These are phyloP conservation scores for Mystacides longicornis DNA, from an alignment of 2,888 invertebrate species.

Conservation along the genomic window DNA sequence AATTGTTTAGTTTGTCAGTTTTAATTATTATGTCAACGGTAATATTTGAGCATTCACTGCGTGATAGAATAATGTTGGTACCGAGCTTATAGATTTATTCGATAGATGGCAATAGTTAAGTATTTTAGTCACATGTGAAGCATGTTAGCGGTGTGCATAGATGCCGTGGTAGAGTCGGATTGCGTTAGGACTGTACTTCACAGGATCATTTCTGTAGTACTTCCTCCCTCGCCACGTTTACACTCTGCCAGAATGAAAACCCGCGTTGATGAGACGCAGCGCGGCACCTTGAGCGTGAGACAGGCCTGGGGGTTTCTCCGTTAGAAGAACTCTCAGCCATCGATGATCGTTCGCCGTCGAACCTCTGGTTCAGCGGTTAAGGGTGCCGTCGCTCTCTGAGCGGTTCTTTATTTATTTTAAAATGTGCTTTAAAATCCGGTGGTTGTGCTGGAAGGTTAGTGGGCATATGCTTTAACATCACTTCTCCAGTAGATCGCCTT, in stretches of 20 bases:
- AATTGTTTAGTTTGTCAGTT: too few relatives aligned
- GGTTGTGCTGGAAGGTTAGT: too few relatives aligned
- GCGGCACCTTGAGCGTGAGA: constrained; percentile 28
- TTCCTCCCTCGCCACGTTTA: constrained; percentile 22
- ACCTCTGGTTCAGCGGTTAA: constrained; percentile 7
- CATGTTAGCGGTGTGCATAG: not conserved
- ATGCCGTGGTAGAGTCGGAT: not conserved
- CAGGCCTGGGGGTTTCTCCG: constrained; percentile 17
- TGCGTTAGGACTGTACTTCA: constrained; percentile 25
- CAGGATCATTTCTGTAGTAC: constrained; percentile 26
- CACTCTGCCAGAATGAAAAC: constrained; percentile 22
- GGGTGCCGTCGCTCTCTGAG: constrained; percentile 24
- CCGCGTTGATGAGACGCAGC: constrained; percentile 28
- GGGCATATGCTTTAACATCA: too few relatives aligned
- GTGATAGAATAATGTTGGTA: too few relatives aligned
- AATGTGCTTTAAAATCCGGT: too few relatives aligned
- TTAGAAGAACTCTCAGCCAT: constrained; percentile 10
- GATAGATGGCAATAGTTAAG: constrained; percentile 6
- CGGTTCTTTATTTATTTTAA: constrained; percentile 7
- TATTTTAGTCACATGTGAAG: not conserved
- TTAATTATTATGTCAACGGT: too few relatives aligned
- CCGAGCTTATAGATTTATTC: not conserved
- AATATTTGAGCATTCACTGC: too few relatives aligned
- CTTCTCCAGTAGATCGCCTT: too few relatives aligned
- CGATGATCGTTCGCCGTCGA: constrained; percentile 24